These are phyloP conservation scores for Podarcis lilfordi DNA, from an alignment of 2,797 vertebrate genomes.

Conservation along the genomic window DNA sequence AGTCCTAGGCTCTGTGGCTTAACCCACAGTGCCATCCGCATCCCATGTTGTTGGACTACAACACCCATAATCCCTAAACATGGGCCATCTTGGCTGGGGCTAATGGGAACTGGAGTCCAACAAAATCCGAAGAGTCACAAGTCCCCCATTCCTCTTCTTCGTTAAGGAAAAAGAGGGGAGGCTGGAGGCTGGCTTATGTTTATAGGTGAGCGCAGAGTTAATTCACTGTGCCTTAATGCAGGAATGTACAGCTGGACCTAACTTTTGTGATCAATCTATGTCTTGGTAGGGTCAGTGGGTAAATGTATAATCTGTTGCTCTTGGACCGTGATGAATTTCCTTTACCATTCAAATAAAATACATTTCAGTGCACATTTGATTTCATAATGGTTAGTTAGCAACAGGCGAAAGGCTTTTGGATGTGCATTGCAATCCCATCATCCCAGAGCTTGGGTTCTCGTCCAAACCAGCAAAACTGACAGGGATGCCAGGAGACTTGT, in stretches of 20 bases:
- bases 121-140: background rate
- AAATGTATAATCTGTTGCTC: constrained; percentile 24
- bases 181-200: background rate
- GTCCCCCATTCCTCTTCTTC: background rate
- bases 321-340: background rate
- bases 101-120: background rate
- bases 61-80: background rate
- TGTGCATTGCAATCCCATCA: constrained; percentile 46
- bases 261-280: background rate
- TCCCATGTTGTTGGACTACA: background rate
- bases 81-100: background rate
- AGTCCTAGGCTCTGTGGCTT: too few species aligned
- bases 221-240: background rate
- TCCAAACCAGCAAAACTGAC: constrained; percentile 39
- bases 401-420: constrained; percentile 2
- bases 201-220: background rate
- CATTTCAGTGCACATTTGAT: background rate
- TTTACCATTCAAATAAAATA: background rate
- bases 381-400: constrained; percentile 13
- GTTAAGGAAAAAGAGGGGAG: background rate
- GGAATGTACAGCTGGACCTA: background rate
- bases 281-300: background rate
- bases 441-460: constrained; percentile 46
- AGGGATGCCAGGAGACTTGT: constrained; percentile 7
- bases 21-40: too few species aligned